These are phyloP conservation scores for Asteroscopus sphinx DNA, from an alignment of 2,888 invertebrate genomes.

Conservation along the genomic window DNA sequence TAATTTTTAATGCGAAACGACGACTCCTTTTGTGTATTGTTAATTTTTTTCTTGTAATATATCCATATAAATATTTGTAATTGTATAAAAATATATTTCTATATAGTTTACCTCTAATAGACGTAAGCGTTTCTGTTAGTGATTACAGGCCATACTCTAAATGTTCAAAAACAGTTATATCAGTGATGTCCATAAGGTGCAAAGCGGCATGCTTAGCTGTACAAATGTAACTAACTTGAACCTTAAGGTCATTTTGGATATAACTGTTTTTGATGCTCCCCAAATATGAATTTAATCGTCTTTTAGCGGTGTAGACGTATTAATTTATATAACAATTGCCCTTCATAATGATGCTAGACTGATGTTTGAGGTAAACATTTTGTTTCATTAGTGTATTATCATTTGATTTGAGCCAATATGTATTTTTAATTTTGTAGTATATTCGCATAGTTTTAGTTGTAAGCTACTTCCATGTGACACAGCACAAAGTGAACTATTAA, in stretches of 20 bases:
- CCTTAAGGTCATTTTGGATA: no score
- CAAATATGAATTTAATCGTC: slow-evolving; percentile 83
- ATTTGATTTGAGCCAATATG: slow-evolving; percentile 61
- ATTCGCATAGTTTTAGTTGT: slow-evolving; percentile 72
- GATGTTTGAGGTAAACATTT: slow-evolving; percentile 60
- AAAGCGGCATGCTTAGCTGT: no score
- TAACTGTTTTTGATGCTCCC: no score
- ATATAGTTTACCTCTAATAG: slow-evolving; percentile 79
- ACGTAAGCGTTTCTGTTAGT: slow-evolving; percentile 83
- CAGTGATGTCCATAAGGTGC: no score
- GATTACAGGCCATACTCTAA: slow-evolving; percentile 84
- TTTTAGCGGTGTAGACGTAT: slow-evolving; percentile 74
- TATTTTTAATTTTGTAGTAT: slow-evolving; percentile 72
- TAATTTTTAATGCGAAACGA: slow-evolving; percentile 53
- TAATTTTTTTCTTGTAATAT: slow-evolving; percentile 78
- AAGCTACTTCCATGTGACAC: slow-evolving; percentile 81
- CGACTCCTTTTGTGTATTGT: slow-evolving; percentile 67
- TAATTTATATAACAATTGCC: slow-evolving; percentile 68
- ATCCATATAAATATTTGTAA: slow-evolving; percentile 75
- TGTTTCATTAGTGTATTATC: slow-evolving; percentile 57
- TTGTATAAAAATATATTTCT: slow-evolving; percentile 80
- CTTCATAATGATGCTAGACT: slow-evolving; percentile 78
- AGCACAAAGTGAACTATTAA: slow-evolving; percentile 80
- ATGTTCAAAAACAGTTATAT: no score
- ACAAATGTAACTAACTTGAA: no score